Percentiles rank a stretch among this genome's conserved stretches.
Evolutionary conservation across 2,888 invertebrate species (phyloP).

Genomic region (Lepidochrysops patricia): DNA sequence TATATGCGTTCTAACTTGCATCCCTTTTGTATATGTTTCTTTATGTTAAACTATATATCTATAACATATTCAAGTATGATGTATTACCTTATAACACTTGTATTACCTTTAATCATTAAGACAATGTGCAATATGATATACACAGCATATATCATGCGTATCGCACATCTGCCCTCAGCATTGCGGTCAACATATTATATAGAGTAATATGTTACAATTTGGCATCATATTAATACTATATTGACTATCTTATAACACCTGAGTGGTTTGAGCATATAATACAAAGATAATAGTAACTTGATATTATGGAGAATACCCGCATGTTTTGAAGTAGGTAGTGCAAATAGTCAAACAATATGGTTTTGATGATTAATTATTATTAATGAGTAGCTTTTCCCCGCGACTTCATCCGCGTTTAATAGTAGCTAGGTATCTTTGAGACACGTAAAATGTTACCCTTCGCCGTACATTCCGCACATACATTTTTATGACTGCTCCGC

Average conservation of each 20-base stretch:
- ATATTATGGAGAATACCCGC: background rate
- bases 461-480: too few relatives aligned
- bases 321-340: too few relatives aligned
- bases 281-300: background rate
- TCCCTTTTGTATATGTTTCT: background rate
- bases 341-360: too few relatives aligned
- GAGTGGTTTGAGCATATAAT: background rate
- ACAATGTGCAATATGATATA: background rate
- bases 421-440: too few relatives aligned
- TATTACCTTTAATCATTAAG: background rate
- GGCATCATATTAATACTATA: background rate
- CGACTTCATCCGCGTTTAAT: too few relatives aligned
- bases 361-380: too few relatives aligned
- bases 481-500: too few relatives aligned
- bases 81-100: background rate
- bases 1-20: too few relatives aligned
- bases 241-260: background rate
- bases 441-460: too few relatives aligned
- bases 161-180: background rate
- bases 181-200: conserved; percentile 4
- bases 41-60: background rate
- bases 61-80: background rate
- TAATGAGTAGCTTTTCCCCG: too few relatives aligned
- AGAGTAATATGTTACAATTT: background rate
- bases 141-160: background rate